A percentile compares a stretch with the other conserved stretches of the same genome.
Evolutionary conservation across 2,113 vertebrate species (phyloP).

Genomic region (Prinia subflava): DNA sequence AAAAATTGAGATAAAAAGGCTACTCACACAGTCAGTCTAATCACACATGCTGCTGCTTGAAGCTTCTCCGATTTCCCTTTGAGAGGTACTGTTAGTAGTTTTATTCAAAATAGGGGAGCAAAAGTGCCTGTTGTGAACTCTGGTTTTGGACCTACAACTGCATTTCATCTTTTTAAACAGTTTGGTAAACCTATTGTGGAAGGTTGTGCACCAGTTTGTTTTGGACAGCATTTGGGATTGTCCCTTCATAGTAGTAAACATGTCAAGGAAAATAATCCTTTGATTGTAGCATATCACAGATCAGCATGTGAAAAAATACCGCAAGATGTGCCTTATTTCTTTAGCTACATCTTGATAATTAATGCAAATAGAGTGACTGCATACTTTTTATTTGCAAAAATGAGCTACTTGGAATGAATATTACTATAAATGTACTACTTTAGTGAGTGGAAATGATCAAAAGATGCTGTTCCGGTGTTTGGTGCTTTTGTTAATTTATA

Average conservation of each 20-base stretch:
- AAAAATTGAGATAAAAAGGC: background rate
- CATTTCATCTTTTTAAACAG: background rate
- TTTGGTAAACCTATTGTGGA: background rate
- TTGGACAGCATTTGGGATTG: background rate
- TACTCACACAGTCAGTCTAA: background rate
- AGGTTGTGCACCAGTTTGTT: background rate
- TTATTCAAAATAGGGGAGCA: fast-evolving
- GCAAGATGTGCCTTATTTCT: background rate
- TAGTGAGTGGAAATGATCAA: background rate
- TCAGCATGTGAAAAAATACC: background rate
- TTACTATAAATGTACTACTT: background rate
- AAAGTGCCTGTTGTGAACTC: background rate
- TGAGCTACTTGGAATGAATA: background rate
- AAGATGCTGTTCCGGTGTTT: background rate
- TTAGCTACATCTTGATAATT: background rate
- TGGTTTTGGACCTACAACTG: background rate
- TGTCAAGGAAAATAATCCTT: background rate
- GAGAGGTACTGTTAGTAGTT: background rate
- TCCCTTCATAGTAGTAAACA: background rate
- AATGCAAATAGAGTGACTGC: background rate
- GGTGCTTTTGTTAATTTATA: background rate
- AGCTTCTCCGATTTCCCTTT: background rate
- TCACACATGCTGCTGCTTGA: background rate
- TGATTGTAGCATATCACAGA: background rate
- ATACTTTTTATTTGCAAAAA: background rate